Conservation (phyloP, 2,797 vertebrate species). For the Xerus rutilus region DNA sequence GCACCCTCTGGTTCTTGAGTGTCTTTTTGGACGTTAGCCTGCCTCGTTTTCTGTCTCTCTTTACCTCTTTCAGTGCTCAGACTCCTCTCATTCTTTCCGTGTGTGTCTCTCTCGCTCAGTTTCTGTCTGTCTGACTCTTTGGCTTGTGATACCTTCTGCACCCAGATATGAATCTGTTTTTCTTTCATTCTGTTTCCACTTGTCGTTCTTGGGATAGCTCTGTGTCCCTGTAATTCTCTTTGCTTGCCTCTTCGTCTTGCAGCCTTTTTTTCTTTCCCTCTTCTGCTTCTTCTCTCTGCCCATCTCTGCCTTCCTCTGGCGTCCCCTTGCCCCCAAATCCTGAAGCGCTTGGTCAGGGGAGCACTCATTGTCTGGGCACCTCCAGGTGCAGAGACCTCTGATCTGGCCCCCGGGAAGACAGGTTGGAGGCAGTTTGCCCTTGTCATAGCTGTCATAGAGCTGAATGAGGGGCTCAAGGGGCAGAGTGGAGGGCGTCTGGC, state of each 20-base stretch:
- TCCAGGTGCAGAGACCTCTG: not conserved
- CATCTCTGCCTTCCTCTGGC: not conserved
- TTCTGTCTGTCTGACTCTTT: not conserved
- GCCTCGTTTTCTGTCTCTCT: not conserved
- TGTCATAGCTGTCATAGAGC: not conserved
- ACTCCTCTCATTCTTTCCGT: not conserved
- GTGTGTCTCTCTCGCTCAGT: not conserved
- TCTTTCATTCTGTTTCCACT: not conserved
- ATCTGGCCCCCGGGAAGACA: too few relatives aligned
- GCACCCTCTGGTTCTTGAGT: not conserved
- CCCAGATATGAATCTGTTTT: not conserved
- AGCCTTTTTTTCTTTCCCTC: not conserved
- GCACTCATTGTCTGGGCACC: not conserved
- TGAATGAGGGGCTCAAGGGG: not conserved
- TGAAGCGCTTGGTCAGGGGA: not conserved
- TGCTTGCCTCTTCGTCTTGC: not conserved
- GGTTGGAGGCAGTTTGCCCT: not conserved
- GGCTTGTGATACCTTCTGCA: not conserved
- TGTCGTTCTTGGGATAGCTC: slow-evolving; percentile 38
- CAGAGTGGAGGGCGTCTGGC: not conserved
- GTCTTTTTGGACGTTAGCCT: slow-evolving; percentile 40
- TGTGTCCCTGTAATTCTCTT: not conserved
- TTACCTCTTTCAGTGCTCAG: not conserved
- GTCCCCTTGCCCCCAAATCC: not conserved
- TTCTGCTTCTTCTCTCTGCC: not conserved